Evolutionary conservation across 1,140 invertebrate genomes (phyloP).

Genomic region (Aphelinus atriplicis): DNA sequence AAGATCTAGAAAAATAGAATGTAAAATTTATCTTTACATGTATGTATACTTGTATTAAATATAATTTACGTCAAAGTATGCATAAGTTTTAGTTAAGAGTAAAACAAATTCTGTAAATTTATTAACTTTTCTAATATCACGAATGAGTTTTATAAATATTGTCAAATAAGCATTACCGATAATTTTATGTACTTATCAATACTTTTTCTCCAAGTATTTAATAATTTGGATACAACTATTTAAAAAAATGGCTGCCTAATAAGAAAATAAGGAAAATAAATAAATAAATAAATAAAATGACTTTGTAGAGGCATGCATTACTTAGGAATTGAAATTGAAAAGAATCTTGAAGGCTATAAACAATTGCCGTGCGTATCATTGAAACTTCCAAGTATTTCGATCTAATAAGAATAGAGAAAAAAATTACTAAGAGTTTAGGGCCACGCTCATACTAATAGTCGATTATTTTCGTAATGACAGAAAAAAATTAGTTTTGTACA

Average conservation of each 20-base stretch:
- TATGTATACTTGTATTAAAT: too few relatives aligned
- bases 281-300: conserved; percentile 18
- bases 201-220: conserved; percentile 13
- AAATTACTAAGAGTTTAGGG: conserved; percentile 4
- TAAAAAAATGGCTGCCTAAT: conserved; percentile 27
- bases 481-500: conserved; percentile 37
- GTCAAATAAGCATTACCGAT: too few relatives aligned
- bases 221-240: conserved; percentile 20
- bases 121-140: too few relatives aligned
- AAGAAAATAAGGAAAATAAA: conserved; percentile 10
- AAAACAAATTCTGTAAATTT: too few relatives aligned
- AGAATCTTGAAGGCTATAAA: conserved; percentile 13
- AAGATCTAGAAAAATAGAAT: too few relatives aligned
- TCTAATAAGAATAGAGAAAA: conserved; percentile 3
- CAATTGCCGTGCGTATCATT: conserved; percentile 13
- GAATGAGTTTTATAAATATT: too few relatives aligned
- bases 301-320: conserved; percentile 29
- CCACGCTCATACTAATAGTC: background rate
- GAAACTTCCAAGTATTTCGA: conserved; percentile 26
- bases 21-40: too few relatives aligned
- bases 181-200: too few relatives aligned
- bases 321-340: conserved; percentile 33
- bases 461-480: conserved; percentile 35
- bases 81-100: too few relatives aligned
- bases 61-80: too few relatives aligned